Evolutionary conservation across 2,113 vertebrate genomes (phyloP).

Genomic region (cattle (Bos taurus)): ARS-UCD2.0 NC_037330.1:76264001-76264500

Average conservation of each 20-base stretch:
- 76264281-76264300: constrained; percentile 14
- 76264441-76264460: constrained; percentile 40
- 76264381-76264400: constrained; percentile 9
- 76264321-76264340: constrained; percentile 18
- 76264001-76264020: neutral
- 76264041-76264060: neutral
- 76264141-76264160: constrained; percentile 28
- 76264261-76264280: constrained; percentile 32
- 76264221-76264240: constrained; percentile 10
- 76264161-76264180: neutral
- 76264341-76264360: constrained; percentile 32
- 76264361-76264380: constrained; percentile 18
- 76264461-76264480: neutral
- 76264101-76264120: neutral
- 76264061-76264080: neutral
- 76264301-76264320: constrained; percentile 50
- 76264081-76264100: neutral
- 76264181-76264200: neutral
- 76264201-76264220: neutral
- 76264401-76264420: constrained; percentile 1
- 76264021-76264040: neutral
- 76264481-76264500: neutral
- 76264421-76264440: constrained; percentile 34
- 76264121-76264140: neutral
- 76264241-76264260: constrained; percentile 41